A percentile compares a stretch with the other conserved stretches of the same genome.
Evolutionary conservation across 2,113 vertebrate genomes (phyloP).

Genomic region (Hemibagrus wyckioides): DNA sequence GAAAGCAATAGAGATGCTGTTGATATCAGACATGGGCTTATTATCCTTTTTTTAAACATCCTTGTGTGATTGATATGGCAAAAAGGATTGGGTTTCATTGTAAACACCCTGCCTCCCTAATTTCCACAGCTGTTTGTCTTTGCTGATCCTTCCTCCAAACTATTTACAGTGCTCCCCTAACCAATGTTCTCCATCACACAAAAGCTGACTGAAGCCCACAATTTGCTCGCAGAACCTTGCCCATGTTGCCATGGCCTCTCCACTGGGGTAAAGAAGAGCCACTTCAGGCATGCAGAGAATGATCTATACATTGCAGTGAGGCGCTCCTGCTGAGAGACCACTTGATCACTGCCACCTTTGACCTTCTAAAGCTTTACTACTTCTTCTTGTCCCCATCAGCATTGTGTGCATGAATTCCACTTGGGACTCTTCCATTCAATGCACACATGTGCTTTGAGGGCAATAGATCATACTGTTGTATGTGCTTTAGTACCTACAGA

Average conservation of each 20-base stretch:
- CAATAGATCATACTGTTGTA: conserved; percentile 13
- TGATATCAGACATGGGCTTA: conserved; percentile 28
- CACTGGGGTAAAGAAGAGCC: conserved; percentile 49
- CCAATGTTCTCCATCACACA: conserved; percentile 7
- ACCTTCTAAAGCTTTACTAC: conserved; percentile 61
- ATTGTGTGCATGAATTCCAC: conserved; percentile 60
- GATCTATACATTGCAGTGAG: conserved; percentile 59
- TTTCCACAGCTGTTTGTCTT: conserved; percentile 42
- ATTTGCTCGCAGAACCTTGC: conserved; percentile 23
- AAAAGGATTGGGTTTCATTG: conserved; percentile 33
- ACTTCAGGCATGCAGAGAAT: conserved; percentile 60
- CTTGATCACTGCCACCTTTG: conserved; percentile 70
- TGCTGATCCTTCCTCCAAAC: conserved; percentile 5
- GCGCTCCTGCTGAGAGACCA: conserved; percentile 57
- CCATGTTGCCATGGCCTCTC: conserved; percentile 54
- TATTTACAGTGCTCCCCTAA: conserved; percentile 31
- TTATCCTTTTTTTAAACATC: not conserved
- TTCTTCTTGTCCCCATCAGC: conserved; percentile 39
- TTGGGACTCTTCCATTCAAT: conserved; percentile 50
- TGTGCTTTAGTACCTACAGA: conserved; percentile 21
- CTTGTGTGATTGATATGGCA: conserved; percentile 46
- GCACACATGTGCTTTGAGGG: conserved; percentile 34
- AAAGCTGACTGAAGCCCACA: conserved; percentile 33
- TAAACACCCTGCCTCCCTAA: conserved; percentile 34
- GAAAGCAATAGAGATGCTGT: not conserved